These are phyloP conservation scores for Archips xylosteana DNA, from an alignment of 2,888 invertebrate genomes.

Conservation along the genomic window DNA sequence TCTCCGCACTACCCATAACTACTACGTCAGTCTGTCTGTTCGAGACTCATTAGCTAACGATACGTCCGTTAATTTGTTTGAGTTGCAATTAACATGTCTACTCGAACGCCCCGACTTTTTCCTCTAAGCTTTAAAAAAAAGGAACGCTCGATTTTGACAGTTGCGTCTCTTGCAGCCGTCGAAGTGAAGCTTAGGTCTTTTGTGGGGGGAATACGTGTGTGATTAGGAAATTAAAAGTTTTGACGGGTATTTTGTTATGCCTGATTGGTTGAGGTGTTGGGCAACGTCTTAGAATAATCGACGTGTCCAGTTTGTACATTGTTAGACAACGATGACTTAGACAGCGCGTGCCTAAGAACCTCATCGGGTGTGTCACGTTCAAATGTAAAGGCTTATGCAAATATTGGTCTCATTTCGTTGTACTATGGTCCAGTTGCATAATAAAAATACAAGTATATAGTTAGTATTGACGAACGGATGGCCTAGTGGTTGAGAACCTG, in stretches of 20 bases:
- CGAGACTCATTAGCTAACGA: slow-evolving; percentile 74
- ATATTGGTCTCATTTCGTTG: background rate
- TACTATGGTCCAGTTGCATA: no score
- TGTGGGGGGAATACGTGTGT: slow-evolving; percentile 23
- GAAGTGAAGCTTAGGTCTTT: slow-evolving; percentile 24
- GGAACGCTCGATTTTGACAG: slow-evolving; percentile 58
- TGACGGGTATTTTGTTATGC: slow-evolving; percentile 16
- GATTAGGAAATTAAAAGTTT: slow-evolving; percentile 10
- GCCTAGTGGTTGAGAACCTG: no score
- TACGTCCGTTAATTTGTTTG: slow-evolving; percentile 80
- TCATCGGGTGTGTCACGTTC: slow-evolving; percentile 7
- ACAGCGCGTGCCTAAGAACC: slow-evolving; percentile 33
- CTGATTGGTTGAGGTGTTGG: slow-evolving; percentile 38
- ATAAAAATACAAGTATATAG: no score
- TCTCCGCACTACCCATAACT: slow-evolving; percentile 33
- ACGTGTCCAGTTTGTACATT: slow-evolving; percentile 39
- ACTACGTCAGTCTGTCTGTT: slow-evolving; percentile 54
- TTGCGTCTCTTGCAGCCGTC: slow-evolving; percentile 51
- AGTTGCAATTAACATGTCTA: slow-evolving; percentile 80
- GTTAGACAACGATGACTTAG: slow-evolving; percentile 29
- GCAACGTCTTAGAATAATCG: slow-evolving; percentile 41
- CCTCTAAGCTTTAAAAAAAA: slow-evolving; percentile 54
- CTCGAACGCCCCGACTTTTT: slow-evolving; percentile 66
- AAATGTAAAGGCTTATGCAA: slow-evolving; percentile 22
- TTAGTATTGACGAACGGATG: no score